Percentiles rank a stretch among this genome's conserved stretches.
Evolutionary conservation across 2,797 vertebrate species (phyloP).

Genomic region (Petrocephalus schoutedeni): DNA sequence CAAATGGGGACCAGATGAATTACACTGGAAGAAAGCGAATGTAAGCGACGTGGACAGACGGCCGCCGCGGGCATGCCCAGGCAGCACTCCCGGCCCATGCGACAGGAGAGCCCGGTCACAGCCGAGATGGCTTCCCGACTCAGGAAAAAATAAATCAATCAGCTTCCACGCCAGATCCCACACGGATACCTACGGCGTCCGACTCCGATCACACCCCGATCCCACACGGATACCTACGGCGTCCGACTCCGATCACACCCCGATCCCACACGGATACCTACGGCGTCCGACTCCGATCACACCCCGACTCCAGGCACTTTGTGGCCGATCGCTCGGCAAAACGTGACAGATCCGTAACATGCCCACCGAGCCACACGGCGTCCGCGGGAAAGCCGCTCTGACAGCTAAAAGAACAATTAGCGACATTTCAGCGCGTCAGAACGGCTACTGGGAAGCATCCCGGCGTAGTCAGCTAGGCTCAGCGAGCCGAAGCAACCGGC

Average conservation of each 20-base stretch:
- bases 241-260: too few relatives aligned
- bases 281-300: background rate
- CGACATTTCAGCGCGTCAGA: background rate
- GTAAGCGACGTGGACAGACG: background rate
- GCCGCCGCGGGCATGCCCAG: background rate
- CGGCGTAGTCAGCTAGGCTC: background rate
- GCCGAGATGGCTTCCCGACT: too few relatives aligned
- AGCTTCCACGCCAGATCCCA: too few relatives aligned
- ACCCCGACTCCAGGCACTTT: background rate
- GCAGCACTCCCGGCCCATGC: background rate
- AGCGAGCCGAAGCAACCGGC: background rate
- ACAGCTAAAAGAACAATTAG: background rate
- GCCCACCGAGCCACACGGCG: background rate
- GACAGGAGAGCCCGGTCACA: background rate
- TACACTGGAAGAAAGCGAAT: background rate
- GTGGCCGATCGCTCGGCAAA: background rate
- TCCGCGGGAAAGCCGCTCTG: background rate
- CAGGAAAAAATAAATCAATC: too few relatives aligned
- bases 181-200: too few relatives aligned
- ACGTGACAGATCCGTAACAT: background rate
- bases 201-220: too few relatives aligned
- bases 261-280: background rate
- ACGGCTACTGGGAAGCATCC: constrained; percentile 1
- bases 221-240: too few relatives aligned
- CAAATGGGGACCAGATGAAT: background rate